Base-by-base conservation (phyloP, 2,113 vertebrate genomes). In the Meriones unguiculatus region DNA sequence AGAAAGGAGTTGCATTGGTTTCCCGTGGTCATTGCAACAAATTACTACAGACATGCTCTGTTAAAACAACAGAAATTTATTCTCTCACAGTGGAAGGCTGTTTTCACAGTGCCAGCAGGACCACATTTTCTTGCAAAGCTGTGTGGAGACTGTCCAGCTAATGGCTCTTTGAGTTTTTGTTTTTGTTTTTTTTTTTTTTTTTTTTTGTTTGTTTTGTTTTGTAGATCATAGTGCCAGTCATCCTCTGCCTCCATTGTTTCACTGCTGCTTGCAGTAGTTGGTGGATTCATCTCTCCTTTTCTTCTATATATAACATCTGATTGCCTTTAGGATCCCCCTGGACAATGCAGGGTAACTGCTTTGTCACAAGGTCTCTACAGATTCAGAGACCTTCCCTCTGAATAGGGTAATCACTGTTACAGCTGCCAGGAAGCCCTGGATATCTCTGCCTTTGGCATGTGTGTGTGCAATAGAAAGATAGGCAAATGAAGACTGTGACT, bases 391-490 rank as follows among this genome's bases (percentile, higher is more conserved):
- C 7, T 35, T 82, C 35, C 32, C 80, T 75, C 18, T 35, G 13
- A 86, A 86, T 76, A 80, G 76, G 18, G 6, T 82, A 35, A 15
- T 35, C 9, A 2, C 3, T 41, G 11, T 70, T 41, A 76, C 50
- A 70, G 0, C 2, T 69, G 28, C 57, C 38, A 46, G 32, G 3
- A 35, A 6, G 30, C 17, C 3, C 20, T 50, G 0, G 2, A 11
- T 28, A 20, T 38, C 32, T 77, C 38, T 32, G 28, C n/a, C 20
- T 5, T 24, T 10, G 28, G 46, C 46, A 46, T 50, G 28, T 52
- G 46, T 52, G 50, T 30, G 46, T 52, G 4, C 24, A 84, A 41
- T 28, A 38, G 25, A 64, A 32, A 70, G 22, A 69, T 22, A 67
- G 24, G 28, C 2, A 78, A 59, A 93, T 35, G 24, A 52, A 72